Base-by-base conservation (phyloP, 2,113 vertebrate species). In the Otis tarda region DNA sequence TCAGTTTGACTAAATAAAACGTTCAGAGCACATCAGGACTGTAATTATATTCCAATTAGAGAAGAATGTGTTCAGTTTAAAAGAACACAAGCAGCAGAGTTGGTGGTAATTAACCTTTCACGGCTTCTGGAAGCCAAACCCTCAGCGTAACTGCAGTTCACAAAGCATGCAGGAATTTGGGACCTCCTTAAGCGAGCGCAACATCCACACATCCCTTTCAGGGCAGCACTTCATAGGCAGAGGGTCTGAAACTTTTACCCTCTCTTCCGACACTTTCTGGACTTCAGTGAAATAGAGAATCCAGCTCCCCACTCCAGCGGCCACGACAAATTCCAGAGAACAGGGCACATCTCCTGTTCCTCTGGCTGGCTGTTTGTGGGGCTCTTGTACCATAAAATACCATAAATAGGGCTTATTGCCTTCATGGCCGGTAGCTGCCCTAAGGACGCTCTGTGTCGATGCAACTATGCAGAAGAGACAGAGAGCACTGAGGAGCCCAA, bases 1-100 rank as follows among this genome's bases (percentile, higher is more conserved):
- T 97, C 97, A 95, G 96, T 97, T 98, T 95, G 98, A 98, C 97
- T 96, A 94, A 96, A 97, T 64, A 49, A 97, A 97, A 95, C 39
- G 76, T 96, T 97, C 81, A 47, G 61, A 96, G 77, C 68, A 93
- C 69, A 77, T 64, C 37, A 76, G 74, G 70, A 75, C 94, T 91
- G 55, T 96, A 97, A 97, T 97, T 97, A 96, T 35, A 94, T 84
- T 96, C 95, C 59, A 94, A 67, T 95, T 86, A 76, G 83, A 96
- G 93, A 96, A 95, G 91, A 97, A 85, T 25, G 73, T n/a, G 81
- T 95, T 94, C 67, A 20, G 85, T 96, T 80, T 89, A 53, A 95
- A 97, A 89, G 75, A 64, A 97, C 97, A 53, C 61, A 97, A 94
- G 89, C 64, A 95, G 89, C 31, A 7, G 41, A 49, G 30, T 56